phyloP scores from a whole-genome alignment of 2,113 vertebrate species.

The Neodon shergylaensis region DNA sequence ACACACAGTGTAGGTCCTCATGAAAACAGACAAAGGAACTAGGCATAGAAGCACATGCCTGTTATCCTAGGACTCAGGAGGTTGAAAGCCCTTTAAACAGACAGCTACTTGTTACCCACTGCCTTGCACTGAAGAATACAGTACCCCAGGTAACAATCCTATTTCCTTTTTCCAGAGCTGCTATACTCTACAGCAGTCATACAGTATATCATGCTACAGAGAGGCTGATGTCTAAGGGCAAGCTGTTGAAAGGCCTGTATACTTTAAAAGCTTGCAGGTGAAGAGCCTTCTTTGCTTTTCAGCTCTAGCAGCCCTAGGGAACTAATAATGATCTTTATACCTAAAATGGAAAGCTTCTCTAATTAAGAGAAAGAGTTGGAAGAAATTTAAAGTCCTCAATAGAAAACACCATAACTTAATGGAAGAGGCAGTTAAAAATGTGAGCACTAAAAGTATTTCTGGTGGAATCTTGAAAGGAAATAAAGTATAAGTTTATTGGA shows the following conservation, averaged over 20 bases:
- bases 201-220: neutral
- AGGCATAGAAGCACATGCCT: neutral
- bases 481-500: neutral
- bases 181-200: neutral
- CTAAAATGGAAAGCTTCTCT: neutral
- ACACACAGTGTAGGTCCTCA: neutral
- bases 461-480: conserved; percentile 18
- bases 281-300: neutral
- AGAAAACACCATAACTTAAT: neutral
- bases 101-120: neutral
- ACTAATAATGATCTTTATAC: neutral
- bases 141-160: neutral
- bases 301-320: neutral
- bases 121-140: neutral
- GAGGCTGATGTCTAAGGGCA: conserved; percentile 2
- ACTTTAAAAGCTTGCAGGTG: neutral
- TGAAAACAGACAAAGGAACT: neutral
- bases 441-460: neutral
- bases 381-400: neutral
- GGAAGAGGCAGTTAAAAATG: neutral
- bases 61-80: neutral
- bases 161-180: neutral
- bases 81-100: neutral
- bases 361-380: neutral
- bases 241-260: neutral